Percentiles rank a stretch among this genome's conserved stretches.
These are phyloP conservation scores for Polyommatus iphigenia DNA, from an alignment of 2,888 invertebrate species.

Conservation along the genomic window DNA sequence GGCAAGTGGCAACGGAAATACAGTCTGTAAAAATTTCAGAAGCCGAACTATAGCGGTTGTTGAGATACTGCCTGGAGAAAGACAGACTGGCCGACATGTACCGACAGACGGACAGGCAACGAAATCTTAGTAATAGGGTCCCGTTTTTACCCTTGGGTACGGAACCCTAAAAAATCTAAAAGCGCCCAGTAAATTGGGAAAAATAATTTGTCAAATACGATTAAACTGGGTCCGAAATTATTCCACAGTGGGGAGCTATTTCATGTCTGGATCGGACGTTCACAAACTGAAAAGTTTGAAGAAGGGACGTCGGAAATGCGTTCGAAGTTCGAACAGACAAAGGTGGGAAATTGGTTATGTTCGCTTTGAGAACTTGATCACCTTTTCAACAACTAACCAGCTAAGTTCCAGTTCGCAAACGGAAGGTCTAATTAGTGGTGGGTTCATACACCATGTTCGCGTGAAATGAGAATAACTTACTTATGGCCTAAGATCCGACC, in stretches of 20 bases:
- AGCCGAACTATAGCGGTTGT: too few species aligned
- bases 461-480: neutral
- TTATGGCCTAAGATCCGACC: too few species aligned
- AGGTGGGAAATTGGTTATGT: neutral
- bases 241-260: neutral
- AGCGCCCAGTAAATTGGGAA: neutral
- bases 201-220: neutral
- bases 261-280: neutral
- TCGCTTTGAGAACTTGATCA: constrained; percentile 17
- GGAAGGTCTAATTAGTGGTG: neutral
- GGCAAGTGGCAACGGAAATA: too few species aligned
- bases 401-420: constrained; percentile 1
- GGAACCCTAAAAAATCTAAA: neutral
- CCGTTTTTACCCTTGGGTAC: too few species aligned
- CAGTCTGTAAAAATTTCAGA: too few species aligned
- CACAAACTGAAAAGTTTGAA: neutral
- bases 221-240: neutral
- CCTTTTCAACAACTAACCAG: neutral
- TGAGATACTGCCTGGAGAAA: too few species aligned
- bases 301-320: neutral
- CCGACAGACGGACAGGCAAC: too few species aligned
- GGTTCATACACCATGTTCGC: constrained; percentile 1
- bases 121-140: too few species aligned
- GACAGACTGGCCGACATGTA: too few species aligned
- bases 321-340: neutral